These are phyloP conservation scores for Drosophila siamana DNA, from an alignment of 2,888 invertebrate species.

Conservation along the genomic window DNA sequence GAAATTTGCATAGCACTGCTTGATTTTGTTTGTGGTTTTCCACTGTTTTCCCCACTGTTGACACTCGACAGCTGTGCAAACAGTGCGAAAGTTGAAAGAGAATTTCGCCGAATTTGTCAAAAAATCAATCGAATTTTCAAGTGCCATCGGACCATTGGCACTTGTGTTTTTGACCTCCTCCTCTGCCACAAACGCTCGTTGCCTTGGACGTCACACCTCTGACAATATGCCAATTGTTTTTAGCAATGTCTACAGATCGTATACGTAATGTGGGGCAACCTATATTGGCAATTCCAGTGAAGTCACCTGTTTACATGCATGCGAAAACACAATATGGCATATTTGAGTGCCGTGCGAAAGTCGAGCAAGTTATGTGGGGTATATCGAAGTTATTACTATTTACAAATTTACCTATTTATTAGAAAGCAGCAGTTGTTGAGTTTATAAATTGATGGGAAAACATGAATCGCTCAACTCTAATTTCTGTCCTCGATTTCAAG, in stretches of 20 bases:
- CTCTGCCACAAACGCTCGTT: not conserved
- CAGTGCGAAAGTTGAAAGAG: constrained; percentile 18
- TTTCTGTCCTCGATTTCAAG: too few relatives aligned
- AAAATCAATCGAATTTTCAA: constrained; percentile 68
- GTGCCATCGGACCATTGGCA: constrained; percentile 33
- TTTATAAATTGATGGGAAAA: too few relatives aligned
- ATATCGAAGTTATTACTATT: not conserved
- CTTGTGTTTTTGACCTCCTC: not conserved
- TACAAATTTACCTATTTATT: too few relatives aligned
- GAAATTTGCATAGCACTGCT: constrained; percentile 57
- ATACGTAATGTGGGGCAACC: constrained; percentile 9
- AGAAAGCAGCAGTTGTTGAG: too few relatives aligned
- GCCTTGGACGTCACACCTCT: too few relatives aligned
- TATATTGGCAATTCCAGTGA: constrained; percentile 5
- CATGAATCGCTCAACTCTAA: too few relatives aligned
- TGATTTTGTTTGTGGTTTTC: constrained; percentile 51
- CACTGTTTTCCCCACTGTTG: constrained; percentile 38
- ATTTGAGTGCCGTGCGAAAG: constrained; percentile 9
- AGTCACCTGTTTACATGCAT: constrained; percentile 42
- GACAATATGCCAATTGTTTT: constrained; percentile 36
- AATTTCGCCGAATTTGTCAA: constrained; percentile 38
- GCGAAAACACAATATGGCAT: constrained; percentile 9
- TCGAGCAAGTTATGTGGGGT: not conserved
- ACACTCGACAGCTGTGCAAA: constrained; percentile 56
- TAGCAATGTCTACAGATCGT: constrained; percentile 16